These are phyloP conservation scores for Cavia aperea DNA, from an alignment of 2,113 vertebrate genomes.

Conservation along the genomic window DNA sequence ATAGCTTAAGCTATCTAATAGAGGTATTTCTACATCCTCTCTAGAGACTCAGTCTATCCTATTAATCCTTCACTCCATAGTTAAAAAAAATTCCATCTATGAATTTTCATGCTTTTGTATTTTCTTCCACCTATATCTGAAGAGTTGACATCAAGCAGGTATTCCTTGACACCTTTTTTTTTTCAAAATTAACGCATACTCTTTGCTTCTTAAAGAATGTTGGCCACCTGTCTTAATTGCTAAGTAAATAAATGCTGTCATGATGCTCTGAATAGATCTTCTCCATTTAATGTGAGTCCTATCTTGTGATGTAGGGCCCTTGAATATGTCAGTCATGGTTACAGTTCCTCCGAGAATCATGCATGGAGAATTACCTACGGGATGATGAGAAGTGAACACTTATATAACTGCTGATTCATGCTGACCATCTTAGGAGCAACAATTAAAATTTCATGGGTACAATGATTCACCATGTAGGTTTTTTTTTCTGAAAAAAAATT, in stretches of 20 bases:
- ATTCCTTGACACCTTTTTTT: neutral
- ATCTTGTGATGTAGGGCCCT: neutral
- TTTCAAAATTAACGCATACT: neutral
- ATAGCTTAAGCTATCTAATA: neutral
- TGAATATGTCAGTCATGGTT: neutral
- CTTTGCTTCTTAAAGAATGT: neutral
- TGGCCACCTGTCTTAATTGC: neutral
- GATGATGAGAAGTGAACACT: neutral
- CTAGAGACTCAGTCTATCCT: neutral
- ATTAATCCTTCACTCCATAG: neutral
- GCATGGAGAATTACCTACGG: neutral
- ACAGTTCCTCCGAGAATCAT: neutral
- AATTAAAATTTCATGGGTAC: neutral
- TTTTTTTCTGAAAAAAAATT: conserved; percentile 26
- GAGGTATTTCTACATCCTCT: neutral
- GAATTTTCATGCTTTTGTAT: neutral
- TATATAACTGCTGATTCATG: neutral
- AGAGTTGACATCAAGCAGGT: conserved; percentile 5
- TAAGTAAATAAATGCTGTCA: neutral
- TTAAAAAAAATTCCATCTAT: neutral
- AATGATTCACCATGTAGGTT: neutral
- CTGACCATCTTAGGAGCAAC: neutral
- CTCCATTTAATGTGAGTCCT: neutral
- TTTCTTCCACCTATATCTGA: neutral
- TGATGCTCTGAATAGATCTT: neutral